Evolutionary conservation across 2,888 invertebrate genomes (phyloP).

Genomic region (Sinotaia quadrata): DNA sequence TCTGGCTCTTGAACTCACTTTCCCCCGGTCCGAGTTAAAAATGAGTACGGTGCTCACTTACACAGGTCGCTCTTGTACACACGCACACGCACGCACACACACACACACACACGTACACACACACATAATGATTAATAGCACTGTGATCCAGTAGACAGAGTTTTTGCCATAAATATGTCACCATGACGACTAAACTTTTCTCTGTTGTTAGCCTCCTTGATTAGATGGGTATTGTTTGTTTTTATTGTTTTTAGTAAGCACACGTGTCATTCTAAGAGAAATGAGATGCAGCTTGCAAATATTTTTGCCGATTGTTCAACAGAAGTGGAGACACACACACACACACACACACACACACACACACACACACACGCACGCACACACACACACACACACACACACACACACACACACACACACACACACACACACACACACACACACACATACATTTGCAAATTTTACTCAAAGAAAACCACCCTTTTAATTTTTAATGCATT

Average conservation of each 20-base stretch:
- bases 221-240: neutral
- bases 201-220: neutral
- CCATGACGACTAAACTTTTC: neutral
- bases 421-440: conserved; percentile 14
- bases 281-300: conserved; percentile 28
- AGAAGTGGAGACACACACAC: conserved; percentile 1
- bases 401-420: conserved; percentile 16
- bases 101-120: too few species aligned
- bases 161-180: too few species aligned
- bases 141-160: too few species aligned
- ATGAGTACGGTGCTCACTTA: too few species aligned
- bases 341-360: neutral
- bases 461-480: neutral
- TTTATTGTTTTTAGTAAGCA: neutral
- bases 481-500: too few species aligned
- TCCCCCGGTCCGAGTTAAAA: too few species aligned
- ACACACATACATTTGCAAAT: neutral
- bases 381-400: conserved; percentile 15
- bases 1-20: too few species aligned
- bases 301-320: conserved; percentile 33
- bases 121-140: too few species aligned
- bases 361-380: neutral
- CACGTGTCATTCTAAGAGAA: conserved; percentile 17
- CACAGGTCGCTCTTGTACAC: too few species aligned
- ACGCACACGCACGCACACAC: too few species aligned